Evolutionary conservation across 2,113 vertebrate species (phyloP), one percentile per base, ranked within the genome.

Genomic region (Gopherus evgoodei): DNA sequence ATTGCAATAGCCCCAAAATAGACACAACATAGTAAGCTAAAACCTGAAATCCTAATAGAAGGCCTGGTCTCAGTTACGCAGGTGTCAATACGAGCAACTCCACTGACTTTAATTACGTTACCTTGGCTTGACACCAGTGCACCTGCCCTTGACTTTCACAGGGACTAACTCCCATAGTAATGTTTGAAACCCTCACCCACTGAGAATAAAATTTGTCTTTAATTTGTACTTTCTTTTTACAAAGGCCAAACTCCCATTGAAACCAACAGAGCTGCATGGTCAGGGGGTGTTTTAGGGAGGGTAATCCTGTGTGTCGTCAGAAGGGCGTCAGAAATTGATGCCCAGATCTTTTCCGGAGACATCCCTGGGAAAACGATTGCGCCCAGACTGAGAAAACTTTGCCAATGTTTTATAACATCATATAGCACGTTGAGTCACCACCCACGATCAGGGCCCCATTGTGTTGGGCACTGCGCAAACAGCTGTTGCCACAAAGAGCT

Each of bases 131-230:
- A 27, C 8, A 27, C 25, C 13, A 7, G 53, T 50, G 0, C 3
- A 7, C 0, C 17, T n/a, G 85, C 12, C 0, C 0, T 3, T 0
- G 0, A 12, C 78, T 31, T 5, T 81, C 81, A 47, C 2, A 5
- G 76, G 2, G 76, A 38, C 82, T 62, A 22, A 35, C 4, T 9
- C 2, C 1, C 4, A 3, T 50, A 0, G 8, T 13, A 27, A 24
- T 8, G 4, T 72, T 11, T 22, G n/a, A 38, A 38, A 72, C 3
- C 21, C 11, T 27, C 25, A 78, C 11, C 4, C 75, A 13, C 75
- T 29, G 44, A 78, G 24, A 29, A 78, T 25, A 14, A 78, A 27
- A 47, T 29, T 14, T 16, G 5, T 47, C 38, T 24, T 76, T 75
- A 75, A 44, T 27, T 76, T 76, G 42, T 25, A 47, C 24, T 78